Base-by-base conservation (phyloP, 2,113 vertebrate genomes). In the Bubo scandiacus region DNA sequence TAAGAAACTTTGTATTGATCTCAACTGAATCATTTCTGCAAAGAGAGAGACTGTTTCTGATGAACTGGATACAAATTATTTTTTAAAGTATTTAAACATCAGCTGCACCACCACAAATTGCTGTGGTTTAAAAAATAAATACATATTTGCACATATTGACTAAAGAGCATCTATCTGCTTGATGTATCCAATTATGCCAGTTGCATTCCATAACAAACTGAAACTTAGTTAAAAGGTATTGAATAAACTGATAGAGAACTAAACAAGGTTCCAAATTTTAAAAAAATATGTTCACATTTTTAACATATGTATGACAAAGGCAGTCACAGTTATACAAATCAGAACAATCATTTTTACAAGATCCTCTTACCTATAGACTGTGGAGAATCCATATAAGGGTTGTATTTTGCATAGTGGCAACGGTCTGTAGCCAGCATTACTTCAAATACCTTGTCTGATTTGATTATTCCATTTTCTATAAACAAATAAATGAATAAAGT, bases 381-480 rank as follows among this genome's bases (percentile, higher is more conserved):
- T 19, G 99, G 99, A 67, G 99, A 99, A 98, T 99, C 99, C 99
- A 99, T 99, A 77, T 99, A 99, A 30, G 99, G 99, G 91, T 99
- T 99, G 98, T 99, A 99, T 96, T 99, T 99, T 92, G 99, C 99
- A 98, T 99, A 99, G 81, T 99, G 99, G 59, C 98, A 98, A 70
- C 99, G 99, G 97, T 99, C 99, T 94, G 99, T 99, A 92, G 98
- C 98, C 97, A 99, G 97, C 99, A 99, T 99, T 95, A 99, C 99
- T 98, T 99, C 99, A 95, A 99, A 99, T 66, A 99, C 99, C 97
- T 99, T 99, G 94, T 99, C 99, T 52, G 99, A 99, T 96, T 99
- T 99, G 96, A 99, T 99, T 95, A 99, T 99, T 96, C 99, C 99
- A 99, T 99, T 99, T 98, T 99, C 99, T 99, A 97, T 40, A 97